Evolutionary conservation across 2,113 vertebrate genomes (phyloP).

Genomic region (Pseudopodoces humilis): DNA sequence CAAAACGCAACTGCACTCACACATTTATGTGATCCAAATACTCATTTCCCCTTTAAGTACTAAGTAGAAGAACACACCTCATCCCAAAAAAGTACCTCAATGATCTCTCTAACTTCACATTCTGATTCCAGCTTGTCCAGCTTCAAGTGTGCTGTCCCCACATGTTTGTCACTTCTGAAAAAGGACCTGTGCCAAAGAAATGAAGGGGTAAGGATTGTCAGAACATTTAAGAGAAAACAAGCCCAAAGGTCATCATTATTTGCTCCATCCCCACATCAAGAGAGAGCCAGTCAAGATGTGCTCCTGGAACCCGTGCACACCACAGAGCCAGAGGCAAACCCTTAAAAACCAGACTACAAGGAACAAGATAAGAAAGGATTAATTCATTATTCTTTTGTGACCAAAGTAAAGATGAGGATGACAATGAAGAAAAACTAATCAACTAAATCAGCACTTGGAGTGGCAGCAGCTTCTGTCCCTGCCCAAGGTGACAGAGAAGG

Average conservation of each 20-base stretch:
- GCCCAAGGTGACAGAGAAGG: not conserved
- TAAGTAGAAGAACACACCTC: not conserved
- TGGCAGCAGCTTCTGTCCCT: not conserved
- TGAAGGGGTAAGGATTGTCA: not conserved
- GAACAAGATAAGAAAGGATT: not conserved
- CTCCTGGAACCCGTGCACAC: not conserved
- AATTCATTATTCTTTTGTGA: not conserved
- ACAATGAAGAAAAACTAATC: not conserved
- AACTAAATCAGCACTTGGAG: not conserved
- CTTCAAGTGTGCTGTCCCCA: constrained; percentile 89
- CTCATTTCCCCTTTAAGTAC: not conserved
- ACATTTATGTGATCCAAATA: rapidly evolving
- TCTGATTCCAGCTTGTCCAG: constrained; percentile 90
- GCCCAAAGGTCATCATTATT: not conserved
- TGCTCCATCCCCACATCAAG: not conserved
- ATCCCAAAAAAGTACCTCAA: constrained; percentile 78
- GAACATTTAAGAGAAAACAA: not conserved
- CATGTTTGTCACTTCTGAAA: constrained; percentile 92
- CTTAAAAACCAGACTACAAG: not conserved
- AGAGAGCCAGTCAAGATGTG: not conserved
- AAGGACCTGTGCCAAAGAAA: constrained; percentile 81
- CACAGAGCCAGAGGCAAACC: not conserved
- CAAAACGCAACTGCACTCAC: not conserved
- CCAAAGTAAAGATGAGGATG: not conserved
- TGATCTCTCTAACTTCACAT: constrained; percentile 93